These are phyloP conservation scores for Cephalopachus bancanus DNA, from an alignment of 2,797 vertebrate species.

Conservation along the genomic window DNA sequence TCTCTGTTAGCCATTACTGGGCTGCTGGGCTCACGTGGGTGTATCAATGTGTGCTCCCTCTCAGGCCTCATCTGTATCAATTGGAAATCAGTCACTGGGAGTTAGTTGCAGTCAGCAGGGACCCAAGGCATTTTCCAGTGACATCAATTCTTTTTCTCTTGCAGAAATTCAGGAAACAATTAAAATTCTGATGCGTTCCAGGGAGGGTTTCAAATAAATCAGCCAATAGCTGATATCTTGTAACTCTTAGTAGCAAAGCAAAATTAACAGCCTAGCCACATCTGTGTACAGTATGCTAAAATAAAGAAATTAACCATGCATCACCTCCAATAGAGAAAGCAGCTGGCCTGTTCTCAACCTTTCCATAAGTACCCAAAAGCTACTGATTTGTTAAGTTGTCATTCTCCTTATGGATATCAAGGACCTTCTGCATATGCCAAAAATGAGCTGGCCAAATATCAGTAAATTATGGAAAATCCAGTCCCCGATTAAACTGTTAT, in stretches of 20 bases:
- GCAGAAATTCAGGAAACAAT: conserved; percentile 85
- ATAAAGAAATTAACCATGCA: conserved; percentile 86
- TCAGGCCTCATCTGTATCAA: conserved; percentile 84
- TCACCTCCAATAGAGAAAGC: conserved; percentile 84
- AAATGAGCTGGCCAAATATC: conserved; percentile 81
- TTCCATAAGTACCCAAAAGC: conserved; percentile 86
- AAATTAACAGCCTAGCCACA: conserved; percentile 81
- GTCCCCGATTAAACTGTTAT: neutral
- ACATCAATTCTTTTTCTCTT: conserved; percentile 84
- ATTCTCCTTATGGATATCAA: conserved; percentile 83
- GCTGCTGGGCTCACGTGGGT: conserved; percentile 76
- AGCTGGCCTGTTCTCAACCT: conserved; percentile 85
- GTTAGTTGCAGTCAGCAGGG: conserved; percentile 83
- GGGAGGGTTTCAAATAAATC: conserved; percentile 87
- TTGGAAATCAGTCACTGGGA: conserved; percentile 85
- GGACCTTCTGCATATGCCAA: conserved; percentile 82
- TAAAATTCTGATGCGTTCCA: conserved; percentile 85
- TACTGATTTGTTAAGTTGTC: conserved; percentile 87
- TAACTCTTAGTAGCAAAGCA: conserved; percentile 86
- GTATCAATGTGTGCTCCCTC: conserved; percentile 77
- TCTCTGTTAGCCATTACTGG: conserved; percentile 84
- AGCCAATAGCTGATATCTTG: conserved; percentile 82
- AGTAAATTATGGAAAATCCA: conserved; percentile 69
- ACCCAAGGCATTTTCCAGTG: conserved; percentile 76
- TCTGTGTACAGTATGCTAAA: conserved; percentile 83